These are phyloP conservation scores for Loris lydekkerianus DNA, from an alignment of 2,797 vertebrate species.

Conservation along the genomic window DNA sequence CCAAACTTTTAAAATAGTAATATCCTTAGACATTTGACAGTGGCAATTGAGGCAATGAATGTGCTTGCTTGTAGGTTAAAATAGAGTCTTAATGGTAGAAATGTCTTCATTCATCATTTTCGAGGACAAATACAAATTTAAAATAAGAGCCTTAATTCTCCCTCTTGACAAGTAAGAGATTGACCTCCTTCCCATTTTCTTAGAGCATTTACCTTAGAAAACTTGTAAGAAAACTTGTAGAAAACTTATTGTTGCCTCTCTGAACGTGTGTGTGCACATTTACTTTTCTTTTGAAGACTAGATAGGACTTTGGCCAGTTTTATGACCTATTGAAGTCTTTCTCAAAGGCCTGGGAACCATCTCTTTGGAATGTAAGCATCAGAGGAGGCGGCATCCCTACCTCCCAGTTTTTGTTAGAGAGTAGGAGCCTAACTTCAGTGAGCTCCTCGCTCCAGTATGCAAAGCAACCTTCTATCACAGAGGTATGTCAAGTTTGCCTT, in stretches of 20 bases:
- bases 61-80: neutral
- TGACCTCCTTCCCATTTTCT: neutral
- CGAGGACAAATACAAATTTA: neutral
- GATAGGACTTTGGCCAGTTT: neutral
- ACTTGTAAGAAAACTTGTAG: neutral
- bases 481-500: neutral
- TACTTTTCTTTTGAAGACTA: neutral
- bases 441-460: neutral
- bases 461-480: neutral
- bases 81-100: neutral
- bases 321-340: neutral
- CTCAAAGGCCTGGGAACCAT: neutral
- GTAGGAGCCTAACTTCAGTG: neutral
- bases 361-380: neutral
- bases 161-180: neutral
- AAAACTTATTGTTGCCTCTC: neutral
- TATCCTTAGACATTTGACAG: neutral
- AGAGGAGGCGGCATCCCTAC: no score
- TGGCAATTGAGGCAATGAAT: neutral
- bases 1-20: slow-evolving; percentile 40
- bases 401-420: neutral
- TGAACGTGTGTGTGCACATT: neutral
- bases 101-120: neutral
- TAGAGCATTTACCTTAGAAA: neutral
- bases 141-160: neutral